Conservation (phyloP, 2,113 vertebrate species). For the Vombatus ursinus region DNA sequence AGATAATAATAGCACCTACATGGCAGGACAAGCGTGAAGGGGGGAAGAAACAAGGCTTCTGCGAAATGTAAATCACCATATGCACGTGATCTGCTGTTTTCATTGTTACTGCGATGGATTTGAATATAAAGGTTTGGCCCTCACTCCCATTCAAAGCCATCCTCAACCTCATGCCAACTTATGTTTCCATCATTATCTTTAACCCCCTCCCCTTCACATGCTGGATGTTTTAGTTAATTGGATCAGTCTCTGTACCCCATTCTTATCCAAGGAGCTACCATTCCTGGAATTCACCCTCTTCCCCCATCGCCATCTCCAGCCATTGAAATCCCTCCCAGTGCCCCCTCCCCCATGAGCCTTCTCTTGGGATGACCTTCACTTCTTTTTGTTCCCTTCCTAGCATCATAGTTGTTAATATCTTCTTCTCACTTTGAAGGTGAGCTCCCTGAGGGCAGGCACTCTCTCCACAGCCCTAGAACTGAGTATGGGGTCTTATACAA, state of each 20-base stretch:
- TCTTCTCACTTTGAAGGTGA: no score
- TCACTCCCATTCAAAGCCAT: neutral
- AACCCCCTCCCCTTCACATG: neutral
- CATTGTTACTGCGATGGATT: neutral
- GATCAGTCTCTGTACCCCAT: neutral
- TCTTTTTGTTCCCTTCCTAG: no score
- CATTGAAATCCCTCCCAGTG: neutral
- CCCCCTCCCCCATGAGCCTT: fast-evolving
- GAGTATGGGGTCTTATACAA: no score
- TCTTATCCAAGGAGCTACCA: neutral
- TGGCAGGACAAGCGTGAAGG: neutral
- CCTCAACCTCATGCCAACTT: neutral
- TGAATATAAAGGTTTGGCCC: neutral
- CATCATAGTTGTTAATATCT: no score
- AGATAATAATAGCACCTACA: neutral
- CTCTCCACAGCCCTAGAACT: no score
- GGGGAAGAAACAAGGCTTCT: neutral
- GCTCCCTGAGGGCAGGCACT: no score
- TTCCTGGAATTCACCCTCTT: no score
- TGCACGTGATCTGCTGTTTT: neutral
- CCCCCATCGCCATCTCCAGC: no score
- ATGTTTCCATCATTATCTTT: neutral
- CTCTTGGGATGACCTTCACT: neutral
- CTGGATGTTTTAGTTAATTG: neutral
- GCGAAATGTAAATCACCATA: neutral